Evolutionary conservation across 2,797 vertebrate species (phyloP).

Genomic region (Tapera naevia): DNA sequence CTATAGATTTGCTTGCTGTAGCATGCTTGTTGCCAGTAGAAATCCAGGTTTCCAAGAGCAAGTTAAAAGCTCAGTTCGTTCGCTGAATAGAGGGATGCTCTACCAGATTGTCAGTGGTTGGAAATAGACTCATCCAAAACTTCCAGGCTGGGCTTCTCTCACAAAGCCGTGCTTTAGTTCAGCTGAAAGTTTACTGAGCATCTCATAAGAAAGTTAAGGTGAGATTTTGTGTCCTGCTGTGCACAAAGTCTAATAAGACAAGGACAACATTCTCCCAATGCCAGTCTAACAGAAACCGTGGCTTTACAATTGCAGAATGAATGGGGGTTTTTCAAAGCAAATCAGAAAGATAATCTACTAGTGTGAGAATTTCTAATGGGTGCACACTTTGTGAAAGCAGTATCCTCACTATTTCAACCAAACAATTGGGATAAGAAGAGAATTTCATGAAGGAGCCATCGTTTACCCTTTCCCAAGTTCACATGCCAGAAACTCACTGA

Average conservation of each 20-base stretch:
- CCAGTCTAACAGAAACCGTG: neutral
- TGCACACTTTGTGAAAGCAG: neutral
- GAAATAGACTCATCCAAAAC: neutral
- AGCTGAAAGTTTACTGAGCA: neutral
- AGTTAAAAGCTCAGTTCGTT: neutral
- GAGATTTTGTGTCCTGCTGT: neutral
- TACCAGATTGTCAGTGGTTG: neutral
- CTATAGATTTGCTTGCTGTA: slow-evolving; percentile 13
- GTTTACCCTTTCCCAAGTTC: neutral
- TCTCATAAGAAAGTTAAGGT: neutral
- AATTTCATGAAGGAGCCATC: neutral
- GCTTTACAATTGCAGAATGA: neutral
- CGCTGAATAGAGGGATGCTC: slow-evolving; percentile 9
- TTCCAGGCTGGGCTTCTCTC: neutral
- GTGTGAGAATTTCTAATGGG: neutral
- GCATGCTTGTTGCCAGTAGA: slow-evolving; percentile 19
- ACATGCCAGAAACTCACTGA: neutral
- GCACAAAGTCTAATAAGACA: neutral
- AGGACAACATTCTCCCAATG: neutral
- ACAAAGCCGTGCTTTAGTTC: neutral
- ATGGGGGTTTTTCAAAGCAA: neutral
- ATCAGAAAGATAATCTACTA: neutral
- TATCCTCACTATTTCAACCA: neutral
- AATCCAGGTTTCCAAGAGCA: slow-evolving; percentile 15
- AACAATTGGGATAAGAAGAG: neutral